Conservation (phyloP, 1,140 invertebrate species). For the Elysia chlorotica region DNA sequence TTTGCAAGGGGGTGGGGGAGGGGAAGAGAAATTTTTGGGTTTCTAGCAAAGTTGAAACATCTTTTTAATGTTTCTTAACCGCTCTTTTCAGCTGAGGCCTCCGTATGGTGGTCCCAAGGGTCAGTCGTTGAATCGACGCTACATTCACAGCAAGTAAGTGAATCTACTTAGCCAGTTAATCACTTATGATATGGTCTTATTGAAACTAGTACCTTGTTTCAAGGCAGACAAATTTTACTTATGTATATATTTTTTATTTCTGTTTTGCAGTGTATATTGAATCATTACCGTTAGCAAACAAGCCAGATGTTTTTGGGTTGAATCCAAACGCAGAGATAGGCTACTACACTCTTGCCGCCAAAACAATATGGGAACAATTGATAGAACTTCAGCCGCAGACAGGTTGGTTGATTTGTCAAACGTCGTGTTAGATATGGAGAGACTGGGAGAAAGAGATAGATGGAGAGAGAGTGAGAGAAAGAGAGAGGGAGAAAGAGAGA, state of each 20-base stretch:
- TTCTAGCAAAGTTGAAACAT: too few relatives aligned
- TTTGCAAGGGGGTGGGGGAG: too few relatives aligned
- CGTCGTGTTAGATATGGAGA: too few relatives aligned
- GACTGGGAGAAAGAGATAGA: too few relatives aligned
- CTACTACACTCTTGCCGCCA: constrained; percentile 76
- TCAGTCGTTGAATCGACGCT: constrained; percentile 74
- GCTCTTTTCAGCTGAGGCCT: constrained; percentile 56
- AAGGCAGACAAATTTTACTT: neutral
- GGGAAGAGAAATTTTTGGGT: too few relatives aligned
- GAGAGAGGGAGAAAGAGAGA: too few relatives aligned
- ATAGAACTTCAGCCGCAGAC: constrained; percentile 85
- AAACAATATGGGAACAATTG: constrained; percentile 78
- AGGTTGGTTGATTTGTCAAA: constrained; percentile 1
- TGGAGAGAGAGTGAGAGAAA: too few relatives aligned
- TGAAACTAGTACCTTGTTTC: too few relatives aligned
- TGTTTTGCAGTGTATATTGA: constrained; percentile 48
- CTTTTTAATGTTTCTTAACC: too few relatives aligned
- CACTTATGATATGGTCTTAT: too few relatives aligned
- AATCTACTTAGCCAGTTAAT: too few relatives aligned
- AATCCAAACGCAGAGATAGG: constrained; percentile 55
- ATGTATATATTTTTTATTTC: too few relatives aligned
- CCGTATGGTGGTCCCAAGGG: constrained; percentile 64
- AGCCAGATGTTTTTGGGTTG: constrained; percentile 53
- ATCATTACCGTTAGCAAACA: constrained; percentile 47
- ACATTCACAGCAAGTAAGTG: constrained; percentile 78